Conservation (phyloP, 2,797 vertebrate species). For the Mus caroli region DNA sequence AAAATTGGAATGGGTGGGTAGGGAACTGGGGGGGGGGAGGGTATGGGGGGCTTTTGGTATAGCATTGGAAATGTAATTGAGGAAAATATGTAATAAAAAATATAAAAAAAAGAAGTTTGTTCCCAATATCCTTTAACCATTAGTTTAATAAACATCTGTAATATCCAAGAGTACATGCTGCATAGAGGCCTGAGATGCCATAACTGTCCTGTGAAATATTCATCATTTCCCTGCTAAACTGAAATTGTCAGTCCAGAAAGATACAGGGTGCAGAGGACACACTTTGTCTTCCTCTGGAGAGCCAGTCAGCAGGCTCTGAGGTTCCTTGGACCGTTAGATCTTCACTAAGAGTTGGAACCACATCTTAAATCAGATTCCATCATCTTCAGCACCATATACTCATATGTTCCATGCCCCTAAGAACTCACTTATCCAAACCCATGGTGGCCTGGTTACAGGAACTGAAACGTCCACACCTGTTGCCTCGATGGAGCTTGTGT, state of each 20-base stretch:
- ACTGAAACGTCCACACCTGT: constrained; percentile 63
- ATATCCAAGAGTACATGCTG: neutral
- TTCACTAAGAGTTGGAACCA: neutral
- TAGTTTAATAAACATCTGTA: neutral
- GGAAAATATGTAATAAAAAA: too few species aligned
- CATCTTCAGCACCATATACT: neutral
- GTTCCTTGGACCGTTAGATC: neutral
- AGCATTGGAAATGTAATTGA: too few species aligned
- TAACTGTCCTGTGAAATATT: too few species aligned
- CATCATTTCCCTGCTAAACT: neutral
- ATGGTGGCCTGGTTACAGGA: neutral
- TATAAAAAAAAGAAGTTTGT: neutral
- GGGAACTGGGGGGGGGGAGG: too few species aligned
- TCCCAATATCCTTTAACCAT: neutral
- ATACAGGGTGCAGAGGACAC: neutral
- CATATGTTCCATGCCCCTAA: rapidly evolving
- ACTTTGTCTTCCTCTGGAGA: neutral
- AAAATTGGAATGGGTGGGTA: too few species aligned
- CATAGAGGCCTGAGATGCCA: neutral
- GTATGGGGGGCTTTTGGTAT: too few species aligned
- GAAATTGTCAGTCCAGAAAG: neutral
- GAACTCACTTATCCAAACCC: neutral
- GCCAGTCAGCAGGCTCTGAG: too few species aligned
- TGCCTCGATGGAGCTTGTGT: constrained; percentile 15
- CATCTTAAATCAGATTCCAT: too few species aligned